Evolutionary conservation across 64 coral and sea anemone genomes (phyloP), one percentile per base, ranked within the genome.

Genomic region (Hydrozoanthus tunicans): DNA sequence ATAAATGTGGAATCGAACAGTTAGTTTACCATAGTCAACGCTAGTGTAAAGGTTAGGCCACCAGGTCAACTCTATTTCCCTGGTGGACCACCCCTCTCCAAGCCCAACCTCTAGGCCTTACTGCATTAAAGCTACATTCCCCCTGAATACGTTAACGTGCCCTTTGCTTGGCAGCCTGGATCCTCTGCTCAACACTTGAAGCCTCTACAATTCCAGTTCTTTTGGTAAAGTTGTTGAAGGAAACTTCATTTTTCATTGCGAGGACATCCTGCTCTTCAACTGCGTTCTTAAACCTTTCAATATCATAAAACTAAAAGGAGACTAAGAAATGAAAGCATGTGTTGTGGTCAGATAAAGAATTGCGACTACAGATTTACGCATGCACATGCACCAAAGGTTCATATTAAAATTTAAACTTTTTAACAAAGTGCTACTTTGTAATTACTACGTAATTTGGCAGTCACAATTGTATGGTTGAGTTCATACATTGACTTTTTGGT

Each of bases 261-360:
- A 73, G 70, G 9, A 73, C 10, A 2, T 73, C 70, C 70, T 73
- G 70, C 23, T 73, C 23, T 27, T 73, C 25, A 73, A 73, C 43
- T 73, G 70, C 70, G 43, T 73, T 23, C 25, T 73, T 73, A 73
- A 73, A 73, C 43, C 70, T 73, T 73, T 23, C 70, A 9, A 73
- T 73, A 20, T 73, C 70, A 9, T 73, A 72, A 26, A 72, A 8
- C 69, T 26, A 24, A 72, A 26, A 72, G 1, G 69, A 72, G 69
- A 72, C 17, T 26, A 3, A 72, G 69, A 72, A 72, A 72, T 72
- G 69, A 72, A 72, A 72, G 7, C 69, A 72, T 72, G 69, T 72
- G 27, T 72, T 26, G 69, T 72, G 69, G 24, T 72, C 69, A 72
- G 69, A 27, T 72, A 26, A n/a, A n/a, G 69, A 72, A 72, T 25